Base-by-base conservation (phyloP, 1,140 invertebrate species). In the Ostrea edulis region DNA sequence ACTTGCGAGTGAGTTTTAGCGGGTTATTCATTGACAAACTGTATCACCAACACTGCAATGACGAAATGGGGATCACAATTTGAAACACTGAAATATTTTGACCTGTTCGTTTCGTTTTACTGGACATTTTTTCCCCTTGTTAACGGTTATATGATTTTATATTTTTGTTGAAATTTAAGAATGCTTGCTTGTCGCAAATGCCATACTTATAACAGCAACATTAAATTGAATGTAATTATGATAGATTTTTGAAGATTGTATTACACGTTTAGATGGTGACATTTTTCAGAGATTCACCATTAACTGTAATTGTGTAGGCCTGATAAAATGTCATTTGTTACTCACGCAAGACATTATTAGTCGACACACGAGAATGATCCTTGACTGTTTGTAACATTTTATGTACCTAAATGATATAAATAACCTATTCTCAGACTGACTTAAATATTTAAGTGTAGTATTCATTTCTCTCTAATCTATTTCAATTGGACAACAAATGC, bases 241-340 rank as follows among this genome's bases (percentile, higher is more conserved):
- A 62, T 62, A 20, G n/a, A 62, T 62, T 20, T 62, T 62, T 62
- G 5, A 62, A 17, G 55, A 62, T 62, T 62, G 55, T 62, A 17
- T 62, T 8, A 62, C 55, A 62, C 55, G 35, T 44, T 44, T 44
- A 7, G 12, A 17, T n/a, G 14, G 9, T n/a, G 58, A 62, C 58
- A 5, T 77, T 77, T 29, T 14, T 77, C 25, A 14, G 25, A 29
- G 68, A 77, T 35, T 12, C 22, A 77, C 22, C 68, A 29, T 77
- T 25, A 77, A 9, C 25, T 35, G 11, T 11, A 25, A 35, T 14
- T 25, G 9, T 5, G 25, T 29, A 25, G 68, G 29, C 29, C 68
- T 77, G 68, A 77, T 25, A 29, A 77, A 77, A 77, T 35, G 29
- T 35, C 68, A 77, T 77, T 77, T 77, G 25, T 77, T 29, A 12